Base-by-base conservation (phyloP, 2,888 invertebrate genomes). In the Agonopterix heracliana region DNA sequence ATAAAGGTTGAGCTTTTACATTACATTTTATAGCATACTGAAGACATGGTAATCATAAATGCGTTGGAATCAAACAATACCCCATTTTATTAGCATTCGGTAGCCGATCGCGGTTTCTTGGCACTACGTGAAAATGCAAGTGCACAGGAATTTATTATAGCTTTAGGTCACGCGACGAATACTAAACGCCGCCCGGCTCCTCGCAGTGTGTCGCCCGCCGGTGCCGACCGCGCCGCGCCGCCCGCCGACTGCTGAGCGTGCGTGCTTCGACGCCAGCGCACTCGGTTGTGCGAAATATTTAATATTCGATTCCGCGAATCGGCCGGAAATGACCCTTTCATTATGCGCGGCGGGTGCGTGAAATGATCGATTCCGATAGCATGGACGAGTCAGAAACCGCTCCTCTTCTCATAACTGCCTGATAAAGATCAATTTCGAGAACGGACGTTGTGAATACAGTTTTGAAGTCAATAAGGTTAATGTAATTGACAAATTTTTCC, bases 111-210 rank as follows among this genome's bases (percentile, higher is more conserved):
- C 64, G 71, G 78, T 80, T 84, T 82, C 81, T 81, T 75, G 82
- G 82, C 81, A 84, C 65, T 77, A 71, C 80, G 77, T 75, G 78
- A 87, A 85, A 84, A 75, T 86, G 86, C 85, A 86, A 87, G 84
- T 87, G 86, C 85, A 85, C 78, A 79, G 78, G 86, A 81, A 86
- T 87, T 76, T 83, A 84, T 85, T 80, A 85, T 82, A 71, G 77
- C 68, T 60, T 55, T 53, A 53, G 63, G 72, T 71, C 78, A 76
- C 77, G 78, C 76, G 74, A 77, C 65, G 87, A 77, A 86, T 88
- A 78, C 73, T 78, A 81, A 87, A 26, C 7, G 26, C 26, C 7
- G 5, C 26, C 7, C 26, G 26, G 26, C 26, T 26, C 26, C 26
- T 26, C 26, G 64, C 63, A 71, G 68, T 66, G 48, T 52, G 61